These are phyloP conservation scores for Drosophila pseudoananassae DNA, from an alignment of 1,140 invertebrate species.

Conservation along the genomic window DNA sequence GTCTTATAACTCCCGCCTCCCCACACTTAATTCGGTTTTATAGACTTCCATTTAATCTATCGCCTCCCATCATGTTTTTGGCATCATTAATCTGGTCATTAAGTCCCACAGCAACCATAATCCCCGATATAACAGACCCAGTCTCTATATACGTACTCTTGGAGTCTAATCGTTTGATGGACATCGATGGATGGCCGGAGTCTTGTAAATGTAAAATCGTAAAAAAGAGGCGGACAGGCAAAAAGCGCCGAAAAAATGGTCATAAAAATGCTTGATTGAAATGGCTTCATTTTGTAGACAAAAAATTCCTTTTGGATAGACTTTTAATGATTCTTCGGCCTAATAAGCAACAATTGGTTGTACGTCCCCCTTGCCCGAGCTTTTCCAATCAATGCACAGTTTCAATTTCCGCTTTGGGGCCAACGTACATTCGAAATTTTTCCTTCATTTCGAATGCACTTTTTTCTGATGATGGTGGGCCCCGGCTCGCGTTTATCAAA, in stretches of 20 bases:
- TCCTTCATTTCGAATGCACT: slow-evolving; percentile 26
- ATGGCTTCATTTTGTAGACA: slow-evolving; percentile 66
- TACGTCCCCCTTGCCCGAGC: neutral
- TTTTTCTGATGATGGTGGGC: slow-evolving; percentile 11
- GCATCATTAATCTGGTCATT: slow-evolving; percentile 58
- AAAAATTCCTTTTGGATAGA: slow-evolving; percentile 36
- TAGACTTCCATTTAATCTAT: slow-evolving; percentile 46
- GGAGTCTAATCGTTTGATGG: slow-evolving; percentile 65
- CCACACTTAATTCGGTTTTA: slow-evolving; percentile 37
- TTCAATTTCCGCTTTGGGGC: slow-evolving; percentile 62
- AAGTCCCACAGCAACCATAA: slow-evolving; percentile 35
- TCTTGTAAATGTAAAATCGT: slow-evolving; percentile 67
- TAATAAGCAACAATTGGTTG: slow-evolving; percentile 79
- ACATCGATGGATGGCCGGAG: slow-evolving; percentile 41
- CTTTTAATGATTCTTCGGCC: slow-evolving; percentile 70
- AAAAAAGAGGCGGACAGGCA: slow-evolving; percentile 43
- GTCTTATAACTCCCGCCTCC: neutral
- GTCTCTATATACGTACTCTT: slow-evolving; percentile 10
- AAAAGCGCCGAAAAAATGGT: slow-evolving; percentile 49
- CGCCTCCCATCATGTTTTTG: slow-evolving; percentile 56
- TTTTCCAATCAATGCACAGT: slow-evolving; percentile 59
- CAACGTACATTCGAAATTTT: slow-evolving; percentile 34
- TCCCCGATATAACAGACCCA: slow-evolving; percentile 19
- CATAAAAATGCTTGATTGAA: slow-evolving; percentile 58
- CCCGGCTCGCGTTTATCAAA: slow-evolving; percentile 72